A percentile compares a stretch with the other conserved stretches of the same genome.
Conservation (phyloP, 2,797 vertebrate species). For the Sebastes miniatus region DNA sequence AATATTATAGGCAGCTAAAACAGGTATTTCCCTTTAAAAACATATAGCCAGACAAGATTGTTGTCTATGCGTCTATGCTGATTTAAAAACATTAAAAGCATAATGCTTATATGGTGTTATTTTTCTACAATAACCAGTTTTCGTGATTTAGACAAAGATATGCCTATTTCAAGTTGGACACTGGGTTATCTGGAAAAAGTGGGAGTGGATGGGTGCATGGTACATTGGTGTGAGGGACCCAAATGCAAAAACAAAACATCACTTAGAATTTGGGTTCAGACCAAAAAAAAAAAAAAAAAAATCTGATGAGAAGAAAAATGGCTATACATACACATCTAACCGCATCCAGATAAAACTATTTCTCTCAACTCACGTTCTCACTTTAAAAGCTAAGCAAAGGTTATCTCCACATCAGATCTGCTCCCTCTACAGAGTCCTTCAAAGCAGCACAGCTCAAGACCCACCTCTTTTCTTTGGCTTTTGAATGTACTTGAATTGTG, state of each 20-base stretch:
- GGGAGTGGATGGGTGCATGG: slow-evolving; percentile 17
- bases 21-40: background rate
- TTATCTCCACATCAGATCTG: background rate
- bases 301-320: background rate
- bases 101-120: background rate
- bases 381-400: slow-evolving; percentile 22
- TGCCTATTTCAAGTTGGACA: background rate
- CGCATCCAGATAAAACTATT: background rate
- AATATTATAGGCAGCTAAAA: background rate
- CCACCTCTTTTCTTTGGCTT: too few relatives aligned
- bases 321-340: background rate
- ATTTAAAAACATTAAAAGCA: background rate
- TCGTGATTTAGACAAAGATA: background rate
- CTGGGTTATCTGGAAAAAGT: slow-evolving; percentile 64
- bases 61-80: too few relatives aligned
- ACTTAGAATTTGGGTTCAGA: slow-evolving; percentile 5
- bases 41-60: background rate
- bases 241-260: slow-evolving; percentile 16
- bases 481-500: too few relatives aligned
- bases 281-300: background rate
- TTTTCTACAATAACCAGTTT: background rate
- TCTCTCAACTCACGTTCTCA: slow-evolving; percentile 2
- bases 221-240: slow-evolving; percentile 55
- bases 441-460: too few relatives aligned
- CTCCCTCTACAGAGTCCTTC: too few relatives aligned